A percentile compares a stretch with the other conserved stretches of the same genome.
Conservation (phyloP, 1,140 invertebrate species). For the Polypedilum vanderplanki region DNA sequence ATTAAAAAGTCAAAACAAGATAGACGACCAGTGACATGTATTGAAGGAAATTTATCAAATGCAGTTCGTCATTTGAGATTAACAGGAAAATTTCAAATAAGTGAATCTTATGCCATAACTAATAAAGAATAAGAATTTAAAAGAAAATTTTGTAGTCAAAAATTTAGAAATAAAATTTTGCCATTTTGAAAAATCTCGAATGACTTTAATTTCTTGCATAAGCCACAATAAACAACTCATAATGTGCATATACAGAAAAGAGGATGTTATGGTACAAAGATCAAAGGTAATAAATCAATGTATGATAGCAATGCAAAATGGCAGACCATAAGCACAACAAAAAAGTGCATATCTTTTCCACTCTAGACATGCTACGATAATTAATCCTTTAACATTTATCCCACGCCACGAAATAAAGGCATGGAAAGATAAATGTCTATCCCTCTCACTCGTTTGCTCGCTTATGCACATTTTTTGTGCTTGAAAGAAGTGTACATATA, state of each 20-base stretch:
- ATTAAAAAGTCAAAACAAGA: constrained; percentile 31
- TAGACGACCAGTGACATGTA: constrained; percentile 33
- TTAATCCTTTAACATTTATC: constrained; percentile 14
- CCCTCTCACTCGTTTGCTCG: not conserved
- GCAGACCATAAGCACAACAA: not conserved
- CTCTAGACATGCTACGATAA: constrained; percentile 5
- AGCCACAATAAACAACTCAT: no score
- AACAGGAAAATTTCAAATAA: not conserved
- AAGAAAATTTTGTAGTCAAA: not conserved
- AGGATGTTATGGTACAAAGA: not conserved
- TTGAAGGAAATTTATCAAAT: constrained; percentile 38
- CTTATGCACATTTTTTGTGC: no score
- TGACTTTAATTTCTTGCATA: no score
- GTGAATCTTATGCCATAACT: not conserved
- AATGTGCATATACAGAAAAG: not conserved
- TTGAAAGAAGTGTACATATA: not conserved
- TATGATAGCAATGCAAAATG: not conserved
- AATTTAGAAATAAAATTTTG: not conserved
- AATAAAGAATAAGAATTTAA: not conserved
- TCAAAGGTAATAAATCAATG: constrained; percentile 18
- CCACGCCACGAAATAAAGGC: constrained; percentile 1
- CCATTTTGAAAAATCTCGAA: not conserved
- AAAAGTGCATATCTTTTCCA: not conserved
- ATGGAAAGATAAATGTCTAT: constrained; percentile 1
- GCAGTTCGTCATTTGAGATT: constrained; percentile 32